A percentile compares a stretch with the other conserved stretches of the same genome.
Evolutionary conservation across 2,113 vertebrate species (phyloP).

Genomic region (Silurus glanis): DNA sequence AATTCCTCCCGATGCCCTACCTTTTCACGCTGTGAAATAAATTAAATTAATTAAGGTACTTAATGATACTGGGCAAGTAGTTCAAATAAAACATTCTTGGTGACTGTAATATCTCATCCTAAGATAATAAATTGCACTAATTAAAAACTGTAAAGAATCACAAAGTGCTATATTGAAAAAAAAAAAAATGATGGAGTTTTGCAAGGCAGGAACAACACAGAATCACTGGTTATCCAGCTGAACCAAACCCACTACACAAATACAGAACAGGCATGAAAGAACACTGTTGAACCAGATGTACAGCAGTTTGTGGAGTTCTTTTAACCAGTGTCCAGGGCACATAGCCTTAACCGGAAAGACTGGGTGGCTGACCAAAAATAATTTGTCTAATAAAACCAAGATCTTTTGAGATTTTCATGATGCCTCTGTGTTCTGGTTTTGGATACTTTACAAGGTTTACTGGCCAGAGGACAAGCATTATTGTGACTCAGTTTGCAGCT

Average conservation of each 20-base stretch:
- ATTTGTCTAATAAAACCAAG: slow-evolving; percentile 55
- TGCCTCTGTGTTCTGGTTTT: slow-evolving; percentile 22
- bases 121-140: background rate
- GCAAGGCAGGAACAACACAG: background rate
- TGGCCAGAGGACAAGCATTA: slow-evolving; percentile 26
- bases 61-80: too few species aligned
- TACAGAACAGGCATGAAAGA: slow-evolving; percentile 30
- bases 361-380: slow-evolving; percentile 62
- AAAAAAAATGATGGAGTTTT: background rate
- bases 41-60: too few species aligned
- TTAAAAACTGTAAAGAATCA: background rate
- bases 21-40: too few species aligned
- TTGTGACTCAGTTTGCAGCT: slow-evolving; percentile 30
- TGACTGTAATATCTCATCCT: background rate
- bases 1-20: too few species aligned
- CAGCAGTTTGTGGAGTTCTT: slow-evolving; percentile 33
- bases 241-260: slow-evolving; percentile 37
- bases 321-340: slow-evolving; percentile 54
- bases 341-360: slow-evolving; percentile 77
- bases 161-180: background rate
- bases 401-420: slow-evolving; percentile 55
- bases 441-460: slow-evolving; percentile 37
- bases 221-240: slow-evolving; percentile 6
- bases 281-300: slow-evolving; percentile 16
- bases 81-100: slow-evolving; percentile 1